Conservation (phyloP, 2,113 vertebrate species). For the Probosciger aterrimus region DNA sequence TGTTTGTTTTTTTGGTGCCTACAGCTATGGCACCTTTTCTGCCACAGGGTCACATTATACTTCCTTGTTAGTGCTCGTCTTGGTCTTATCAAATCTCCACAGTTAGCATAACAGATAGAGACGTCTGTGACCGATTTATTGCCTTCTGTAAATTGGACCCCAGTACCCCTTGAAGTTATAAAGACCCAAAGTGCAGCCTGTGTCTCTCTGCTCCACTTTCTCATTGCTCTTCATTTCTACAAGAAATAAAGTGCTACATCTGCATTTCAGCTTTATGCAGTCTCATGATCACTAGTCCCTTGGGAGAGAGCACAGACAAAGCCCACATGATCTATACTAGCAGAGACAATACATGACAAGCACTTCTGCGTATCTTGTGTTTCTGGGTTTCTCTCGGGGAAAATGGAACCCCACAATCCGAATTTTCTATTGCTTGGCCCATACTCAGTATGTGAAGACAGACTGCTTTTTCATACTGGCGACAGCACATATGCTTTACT, state of each 20-base stretch:
- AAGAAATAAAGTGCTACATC: background rate
- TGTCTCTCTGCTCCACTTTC: background rate
- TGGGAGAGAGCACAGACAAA: background rate
- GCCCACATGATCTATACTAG: background rate
- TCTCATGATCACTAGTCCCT: background rate
- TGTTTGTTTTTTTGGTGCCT: background rate
- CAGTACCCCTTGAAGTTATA: background rate
- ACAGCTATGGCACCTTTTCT: background rate
- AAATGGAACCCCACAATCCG: background rate
- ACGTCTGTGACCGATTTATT: background rate
- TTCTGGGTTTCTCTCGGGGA: background rate
- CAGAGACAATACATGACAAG: background rate
- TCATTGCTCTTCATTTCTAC: background rate
- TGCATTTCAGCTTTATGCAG: background rate
- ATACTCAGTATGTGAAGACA: background rate
- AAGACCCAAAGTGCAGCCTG: background rate
- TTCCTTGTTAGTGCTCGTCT: slow-evolving; percentile 24
- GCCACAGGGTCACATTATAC: background rate
- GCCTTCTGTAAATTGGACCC: slow-evolving; percentile 28
- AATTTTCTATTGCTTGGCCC: slow-evolving; percentile 8
- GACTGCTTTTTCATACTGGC: background rate
- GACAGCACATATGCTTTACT: background rate
- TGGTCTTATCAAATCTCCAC: slow-evolving; percentile 20
- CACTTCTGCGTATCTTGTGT: background rate
- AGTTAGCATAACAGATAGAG: background rate